Percentiles rank a stretch among this genome's conserved stretches.
Conservation (phyloP, 2,113 vertebrate genomes). For the Cinclus mexicanus region DNA sequence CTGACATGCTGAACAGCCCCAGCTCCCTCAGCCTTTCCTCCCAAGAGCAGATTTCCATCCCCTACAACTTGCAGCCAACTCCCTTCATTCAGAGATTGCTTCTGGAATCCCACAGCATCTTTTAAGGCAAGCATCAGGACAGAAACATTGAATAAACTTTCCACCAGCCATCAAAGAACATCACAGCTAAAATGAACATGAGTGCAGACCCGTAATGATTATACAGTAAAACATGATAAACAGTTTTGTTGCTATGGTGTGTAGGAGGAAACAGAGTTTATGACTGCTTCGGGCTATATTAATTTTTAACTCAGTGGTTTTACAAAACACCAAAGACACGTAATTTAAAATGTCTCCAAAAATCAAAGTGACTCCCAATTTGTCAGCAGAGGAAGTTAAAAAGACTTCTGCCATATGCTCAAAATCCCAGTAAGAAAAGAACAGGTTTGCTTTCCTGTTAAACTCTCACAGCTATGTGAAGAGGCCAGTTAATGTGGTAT, state of each 20-base stretch:
- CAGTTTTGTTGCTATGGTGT: conserved; percentile 41
- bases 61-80: not conserved
- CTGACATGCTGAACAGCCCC: not conserved
- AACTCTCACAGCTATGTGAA: not conserved
- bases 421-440: not conserved
- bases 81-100: not conserved
- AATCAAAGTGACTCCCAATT: conserved; percentile 32
- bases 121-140: not conserved
- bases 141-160: not conserved
- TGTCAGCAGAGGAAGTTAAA: conserved; percentile 31
- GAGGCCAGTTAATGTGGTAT: not conserved
- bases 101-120: not conserved
- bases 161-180: not conserved
- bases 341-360: conserved; percentile 31
- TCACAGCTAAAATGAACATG: conserved; percentile 4
- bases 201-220: not conserved
- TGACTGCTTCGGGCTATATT: not conserved
- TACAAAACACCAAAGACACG: conserved; percentile 35
- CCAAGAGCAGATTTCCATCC: not conserved
- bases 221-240: conserved; percentile 10
- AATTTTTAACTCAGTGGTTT: conserved; percentile 45
- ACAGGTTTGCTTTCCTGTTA: not conserved
- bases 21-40: not conserved
- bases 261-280: conserved; percentile 20
- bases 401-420: not conserved